Percentiles rank a stretch among this genome's conserved stretches.
phyloP scores from a whole-genome alignment of 2,888 invertebrate genomes.

The Hanleya hanleyi region DNA sequence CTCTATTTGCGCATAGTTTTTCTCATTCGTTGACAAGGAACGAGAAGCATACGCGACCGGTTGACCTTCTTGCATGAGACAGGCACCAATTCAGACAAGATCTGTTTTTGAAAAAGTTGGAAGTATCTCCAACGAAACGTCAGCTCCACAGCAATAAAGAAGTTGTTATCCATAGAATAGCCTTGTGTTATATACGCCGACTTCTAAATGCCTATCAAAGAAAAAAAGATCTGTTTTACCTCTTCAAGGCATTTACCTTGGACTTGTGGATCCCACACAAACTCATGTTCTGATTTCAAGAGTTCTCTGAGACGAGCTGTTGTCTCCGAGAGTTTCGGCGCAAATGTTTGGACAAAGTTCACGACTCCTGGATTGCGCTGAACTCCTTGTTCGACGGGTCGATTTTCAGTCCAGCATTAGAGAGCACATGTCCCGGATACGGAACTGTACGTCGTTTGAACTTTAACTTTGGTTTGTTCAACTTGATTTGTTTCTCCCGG shows the following conservation, averaged over 20 bases:
- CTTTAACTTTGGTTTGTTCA: constrained; percentile 23
- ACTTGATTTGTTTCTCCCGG: constrained; percentile 24
- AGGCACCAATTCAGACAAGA: constrained; percentile 24
- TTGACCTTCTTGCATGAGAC: constrained; percentile 8
- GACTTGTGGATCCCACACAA: constrained; percentile 21
- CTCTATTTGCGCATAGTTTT: background rate
- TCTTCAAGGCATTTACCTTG: constrained; percentile 23
- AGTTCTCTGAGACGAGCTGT: constrained; percentile 26
- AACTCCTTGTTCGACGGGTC: constrained; percentile 29
- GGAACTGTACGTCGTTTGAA: constrained; percentile 15
- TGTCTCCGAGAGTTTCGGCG: constrained; percentile 28
- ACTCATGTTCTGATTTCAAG: constrained; percentile 20
- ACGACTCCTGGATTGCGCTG: constrained; percentile 30
- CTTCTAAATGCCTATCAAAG: too few relatives aligned
- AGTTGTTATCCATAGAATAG: too few relatives aligned
- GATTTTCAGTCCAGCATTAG: constrained; percentile 22
- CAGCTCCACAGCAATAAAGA: too few relatives aligned
- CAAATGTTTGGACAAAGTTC: constrained; percentile 35
- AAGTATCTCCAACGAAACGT: too few relatives aligned
- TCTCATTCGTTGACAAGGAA: background rate
- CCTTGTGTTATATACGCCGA: too few relatives aligned
- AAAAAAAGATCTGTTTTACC: constrained; percentile 16
- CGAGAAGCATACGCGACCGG: background rate
- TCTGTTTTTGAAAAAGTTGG: constrained; percentile 1
- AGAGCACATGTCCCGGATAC: constrained; percentile 31